These are phyloP conservation scores for Candidula unifasciata DNA, from an alignment of 2,888 invertebrate genomes.

Conservation along the genomic window DNA sequence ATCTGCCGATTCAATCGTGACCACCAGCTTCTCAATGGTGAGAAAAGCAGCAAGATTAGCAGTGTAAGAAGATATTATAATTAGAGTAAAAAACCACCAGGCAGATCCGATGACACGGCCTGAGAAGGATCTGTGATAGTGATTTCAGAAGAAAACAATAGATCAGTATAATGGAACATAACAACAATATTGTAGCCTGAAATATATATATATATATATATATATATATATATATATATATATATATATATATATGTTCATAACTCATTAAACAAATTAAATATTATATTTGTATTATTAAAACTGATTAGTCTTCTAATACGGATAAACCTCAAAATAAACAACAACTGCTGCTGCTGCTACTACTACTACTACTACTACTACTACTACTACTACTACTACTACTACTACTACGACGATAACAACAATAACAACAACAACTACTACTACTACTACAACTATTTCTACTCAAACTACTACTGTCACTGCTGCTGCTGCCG, in stretches of 20 bases:
- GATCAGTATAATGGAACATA: too few relatives aligned
- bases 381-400: constrained; percentile 36
- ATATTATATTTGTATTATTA: too few relatives aligned
- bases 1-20: constrained; percentile 94
- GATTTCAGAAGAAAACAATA: not conserved
- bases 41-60: constrained; percentile 78
- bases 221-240: too few relatives aligned
- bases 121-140: constrained; percentile 73
- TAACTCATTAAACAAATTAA: too few relatives aligned
- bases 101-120: constrained; percentile 78
- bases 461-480: too few relatives aligned
- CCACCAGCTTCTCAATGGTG: constrained; percentile 77
- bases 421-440: too few relatives aligned
- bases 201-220: not conserved
- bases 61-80: constrained; percentile 78
- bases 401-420: constrained; percentile 36
- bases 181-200: too few relatives aligned
- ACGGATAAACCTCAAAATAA: too few relatives aligned
- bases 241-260: too few relatives aligned
- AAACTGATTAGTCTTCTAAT: too few relatives aligned
- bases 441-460: too few relatives aligned
- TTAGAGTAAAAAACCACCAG: constrained; percentile 79
- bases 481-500: too few relatives aligned
- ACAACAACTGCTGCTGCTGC: constrained; percentile 26
- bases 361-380: constrained; percentile 35